phyloP scores from a whole-genome alignment of 92 coral and sea anemone genomes.

The Scolanthus callimorphus region DNA sequence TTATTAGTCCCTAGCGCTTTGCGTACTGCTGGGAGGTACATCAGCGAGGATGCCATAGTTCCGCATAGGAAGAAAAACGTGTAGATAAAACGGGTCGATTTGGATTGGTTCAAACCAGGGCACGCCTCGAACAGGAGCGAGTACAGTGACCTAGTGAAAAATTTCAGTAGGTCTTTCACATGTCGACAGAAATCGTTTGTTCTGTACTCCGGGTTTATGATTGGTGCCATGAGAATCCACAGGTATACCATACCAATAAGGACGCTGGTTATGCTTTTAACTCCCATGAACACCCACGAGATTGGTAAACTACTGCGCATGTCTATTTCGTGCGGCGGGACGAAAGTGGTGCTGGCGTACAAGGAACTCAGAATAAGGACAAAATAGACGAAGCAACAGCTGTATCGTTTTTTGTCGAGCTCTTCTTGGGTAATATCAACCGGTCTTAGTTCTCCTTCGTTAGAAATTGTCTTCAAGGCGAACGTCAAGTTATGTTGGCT shows the following conservation, averaged over 20 bases:
- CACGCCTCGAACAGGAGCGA: slow-evolving; percentile 65
- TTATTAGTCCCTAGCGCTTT: slow-evolving; percentile 61
- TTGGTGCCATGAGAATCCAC: slow-evolving; percentile 75
- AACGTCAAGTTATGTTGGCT: slow-evolving; percentile 30
- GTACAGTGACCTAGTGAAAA: slow-evolving; percentile 48
- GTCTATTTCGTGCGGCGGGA: slow-evolving; percentile 24
- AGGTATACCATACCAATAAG: slow-evolving; percentile 35
- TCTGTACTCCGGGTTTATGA: slow-evolving; percentile 50
- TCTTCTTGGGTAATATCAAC: neutral
- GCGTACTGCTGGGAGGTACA: slow-evolving; percentile 79
- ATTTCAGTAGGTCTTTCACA: slow-evolving; percentile 48
- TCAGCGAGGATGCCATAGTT: slow-evolving; percentile 48
- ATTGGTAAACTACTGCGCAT: slow-evolving; percentile 17
- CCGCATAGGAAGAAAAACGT: slow-evolving; percentile 77
- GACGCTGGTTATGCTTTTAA: slow-evolving; percentile 56
- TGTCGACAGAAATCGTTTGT: slow-evolving; percentile 48
- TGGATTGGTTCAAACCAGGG: slow-evolving; percentile 70
- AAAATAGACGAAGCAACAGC: slow-evolving; percentile 39
- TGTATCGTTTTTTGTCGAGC: slow-evolving; percentile 8
- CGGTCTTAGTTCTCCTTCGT: slow-evolving; percentile 12
- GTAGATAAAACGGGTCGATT: slow-evolving; percentile 68
- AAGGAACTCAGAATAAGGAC: slow-evolving; percentile 36
- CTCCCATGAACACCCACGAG: slow-evolving; percentile 53
- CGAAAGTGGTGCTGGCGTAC: slow-evolving; percentile 30
- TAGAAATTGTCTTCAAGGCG: slow-evolving; percentile 25